Percentiles rank a stretch among this genome's conserved stretches.
phyloP scores from a whole-genome alignment of 1,140 invertebrate species.

The Hesperophylax magnus region DNA sequence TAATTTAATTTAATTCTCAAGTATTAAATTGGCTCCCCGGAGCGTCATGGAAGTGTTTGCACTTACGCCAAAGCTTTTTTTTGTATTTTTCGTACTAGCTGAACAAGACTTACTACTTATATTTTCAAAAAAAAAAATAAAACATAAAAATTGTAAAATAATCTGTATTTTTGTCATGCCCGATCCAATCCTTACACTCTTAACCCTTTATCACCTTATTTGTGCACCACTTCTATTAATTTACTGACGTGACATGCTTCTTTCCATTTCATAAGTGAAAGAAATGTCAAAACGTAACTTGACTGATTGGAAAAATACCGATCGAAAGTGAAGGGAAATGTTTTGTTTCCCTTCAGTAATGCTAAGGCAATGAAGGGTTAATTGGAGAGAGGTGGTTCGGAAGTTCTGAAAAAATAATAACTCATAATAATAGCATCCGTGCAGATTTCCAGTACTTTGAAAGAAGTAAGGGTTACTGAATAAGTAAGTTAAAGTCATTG shows the following conservation, averaged over 20 bases:
- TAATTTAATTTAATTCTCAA: constrained; percentile 47
- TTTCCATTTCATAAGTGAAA: not conserved
- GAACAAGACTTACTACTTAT: constrained; percentile 54
- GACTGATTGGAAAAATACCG: not conserved
- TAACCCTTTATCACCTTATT: constrained; percentile 37
- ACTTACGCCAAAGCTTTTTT: constrained; percentile 84
- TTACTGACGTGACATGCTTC: not conserved
- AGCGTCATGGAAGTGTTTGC: constrained; percentile 60
- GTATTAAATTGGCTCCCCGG: constrained; percentile 41
- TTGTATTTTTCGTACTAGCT: constrained; percentile 71
- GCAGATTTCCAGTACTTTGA: not conserved
- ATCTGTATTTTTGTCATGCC: constrained; percentile 33
- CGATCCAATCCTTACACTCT: constrained; percentile 24
- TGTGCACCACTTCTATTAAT: not conserved
- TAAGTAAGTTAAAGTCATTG: no score
- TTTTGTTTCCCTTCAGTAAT: no score
- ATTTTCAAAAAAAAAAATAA: constrained; percentile 53
- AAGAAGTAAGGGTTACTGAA: no score
- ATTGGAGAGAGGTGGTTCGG: constrained; percentile 7
- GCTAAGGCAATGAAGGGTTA: constrained; percentile 24
- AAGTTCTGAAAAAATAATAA: not conserved
- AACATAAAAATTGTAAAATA: constrained; percentile 53
- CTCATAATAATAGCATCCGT: not conserved
- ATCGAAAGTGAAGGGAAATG: not conserved
- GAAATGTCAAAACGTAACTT: no score